Evolutionary conservation across 2,888 invertebrate genomes (phyloP).

Genomic region (Drosophila aldrichi): DNA sequence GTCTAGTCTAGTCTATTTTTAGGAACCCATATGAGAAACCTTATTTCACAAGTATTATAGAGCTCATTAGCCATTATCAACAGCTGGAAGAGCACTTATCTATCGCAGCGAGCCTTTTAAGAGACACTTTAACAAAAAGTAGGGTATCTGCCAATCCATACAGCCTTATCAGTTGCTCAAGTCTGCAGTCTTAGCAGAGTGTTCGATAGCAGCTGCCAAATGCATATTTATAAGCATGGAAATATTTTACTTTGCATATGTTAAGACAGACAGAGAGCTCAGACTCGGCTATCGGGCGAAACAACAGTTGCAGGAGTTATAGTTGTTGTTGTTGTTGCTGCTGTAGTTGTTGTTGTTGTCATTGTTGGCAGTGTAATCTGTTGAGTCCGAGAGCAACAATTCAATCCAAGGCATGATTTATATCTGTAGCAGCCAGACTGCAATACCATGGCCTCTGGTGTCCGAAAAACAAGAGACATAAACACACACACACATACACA

Average conservation of each 20-base stretch:
- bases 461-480: constrained; percentile 7
- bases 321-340: constrained; percentile 4
- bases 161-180: too few relatives aligned
- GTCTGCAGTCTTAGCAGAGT: background rate
- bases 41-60: background rate
- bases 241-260: constrained; percentile 85
- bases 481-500: constrained; percentile 13
- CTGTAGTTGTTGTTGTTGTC: constrained; percentile 14
- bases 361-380: constrained; percentile 43
- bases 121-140: background rate
- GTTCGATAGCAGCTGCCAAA: constrained; percentile 39
- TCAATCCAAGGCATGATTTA: constrained; percentile 82
- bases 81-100: background rate
- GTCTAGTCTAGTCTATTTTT: too few relatives aligned
- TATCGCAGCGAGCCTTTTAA: background rate
- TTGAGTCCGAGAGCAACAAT: constrained; percentile 63
- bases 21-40: too few relatives aligned
- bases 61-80: background rate
- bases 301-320: constrained; percentile 22
- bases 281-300: constrained; percentile 29
- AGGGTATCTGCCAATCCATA: background rate
- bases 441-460: constrained; percentile 24
- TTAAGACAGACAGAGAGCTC: constrained; percentile 57
- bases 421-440: constrained; percentile 61
- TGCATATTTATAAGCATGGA: constrained; percentile 84